Percentiles rank a stretch among this genome's conserved stretches.
These are phyloP conservation scores for Latrodectus elegans DNA, from an alignment of 2,888 invertebrate genomes.

Conservation along the genomic window DNA sequence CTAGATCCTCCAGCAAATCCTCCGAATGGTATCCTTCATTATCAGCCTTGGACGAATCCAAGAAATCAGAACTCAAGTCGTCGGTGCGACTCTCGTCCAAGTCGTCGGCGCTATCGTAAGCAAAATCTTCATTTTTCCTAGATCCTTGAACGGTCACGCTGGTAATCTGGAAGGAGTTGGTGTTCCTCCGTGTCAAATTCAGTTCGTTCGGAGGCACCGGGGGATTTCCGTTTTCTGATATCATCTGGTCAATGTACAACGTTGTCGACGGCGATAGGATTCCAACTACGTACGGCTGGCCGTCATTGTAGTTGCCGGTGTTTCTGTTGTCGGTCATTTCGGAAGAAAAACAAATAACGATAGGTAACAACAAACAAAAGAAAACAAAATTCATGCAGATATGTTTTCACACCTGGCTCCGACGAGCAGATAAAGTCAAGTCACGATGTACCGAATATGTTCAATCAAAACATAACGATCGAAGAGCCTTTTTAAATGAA, in stretches of 20 bases:
- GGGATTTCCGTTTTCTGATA: conserved; percentile 16
- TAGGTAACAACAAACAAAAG: neutral
- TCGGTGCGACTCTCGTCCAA: conserved; percentile 94
- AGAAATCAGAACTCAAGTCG: conserved; percentile 79
- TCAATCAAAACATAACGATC: neutral
- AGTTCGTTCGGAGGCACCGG: conserved; percentile 28
- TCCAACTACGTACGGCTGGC: conserved; percentile 58
- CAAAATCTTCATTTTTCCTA: conserved; percentile 86
- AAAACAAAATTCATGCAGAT: conserved; percentile 48
- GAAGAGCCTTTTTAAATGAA: neutral
- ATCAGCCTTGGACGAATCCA: conserved; percentile 86
- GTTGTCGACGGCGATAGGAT: conserved; percentile 63
- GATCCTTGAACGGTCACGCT: conserved; percentile 85
- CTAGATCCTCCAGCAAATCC: conserved; percentile 70
- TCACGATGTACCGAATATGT: neutral
- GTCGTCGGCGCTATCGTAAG: conserved; percentile 92
- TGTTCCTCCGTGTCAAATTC: conserved; percentile 79
- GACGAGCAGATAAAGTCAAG: neutral
- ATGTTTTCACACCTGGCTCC: conserved; percentile 2
- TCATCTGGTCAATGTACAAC: conserved; percentile 57
- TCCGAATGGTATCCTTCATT: conserved; percentile 74
- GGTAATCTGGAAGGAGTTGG: conserved; percentile 92
- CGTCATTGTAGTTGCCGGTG: conserved; percentile 41
- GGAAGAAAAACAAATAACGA: conserved; percentile 3
- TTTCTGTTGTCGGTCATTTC: conserved; percentile 43